Evolutionary conservation across 2,888 invertebrate species (phyloP), one percentile per base, ranked within the genome.

Genomic region (Augiades crinisus): DNA sequence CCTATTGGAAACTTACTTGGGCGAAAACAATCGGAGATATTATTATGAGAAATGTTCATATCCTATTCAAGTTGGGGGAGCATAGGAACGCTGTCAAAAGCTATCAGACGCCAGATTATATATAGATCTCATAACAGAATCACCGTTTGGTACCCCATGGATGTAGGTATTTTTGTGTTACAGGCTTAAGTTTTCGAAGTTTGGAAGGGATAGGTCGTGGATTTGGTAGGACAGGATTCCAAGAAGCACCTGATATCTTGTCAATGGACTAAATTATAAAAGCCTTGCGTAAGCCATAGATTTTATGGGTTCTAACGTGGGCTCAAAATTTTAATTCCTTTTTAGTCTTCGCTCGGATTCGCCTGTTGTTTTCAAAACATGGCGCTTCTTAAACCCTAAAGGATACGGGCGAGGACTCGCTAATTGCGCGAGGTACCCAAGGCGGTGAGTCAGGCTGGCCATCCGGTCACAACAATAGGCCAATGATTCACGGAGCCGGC

Each of bases 71-170:
- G 36, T 43, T 63, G 66, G 76, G 82, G 80, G 77, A 77, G 71
- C 85, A 82, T 76, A 84, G 81, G 80, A 73, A 70, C 56, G 60
- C 71, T 68, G 87, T 85, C 88, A 82, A 59, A 76, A 73, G 65
- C 72, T 72, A 84, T 88, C 78, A 71, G 55, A 60, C 58, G 60
- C 58, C 55, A 55, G 60, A 57, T 68, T 73, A 88, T 83, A 79
- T 85, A 83, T 84, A 81, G 78, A 68, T 72, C 74, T 75, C 67
- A 76, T 79, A 79, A 78, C 70, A 58, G 70, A 68, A 65, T 58
- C 62, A 38, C 54, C 40, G 33, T 46, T 43, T 34, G 38, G 27
- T 31, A 10, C n/a, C 27, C 10, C 10, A 10, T 2, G n/a, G 4
- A 27, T 27, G 27, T 27, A 27, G 27, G 10, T 27, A 27, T 10